Evolutionary conservation across 23 tunicate species (phyloP).

Genomic region (Styela plicata): DNA sequence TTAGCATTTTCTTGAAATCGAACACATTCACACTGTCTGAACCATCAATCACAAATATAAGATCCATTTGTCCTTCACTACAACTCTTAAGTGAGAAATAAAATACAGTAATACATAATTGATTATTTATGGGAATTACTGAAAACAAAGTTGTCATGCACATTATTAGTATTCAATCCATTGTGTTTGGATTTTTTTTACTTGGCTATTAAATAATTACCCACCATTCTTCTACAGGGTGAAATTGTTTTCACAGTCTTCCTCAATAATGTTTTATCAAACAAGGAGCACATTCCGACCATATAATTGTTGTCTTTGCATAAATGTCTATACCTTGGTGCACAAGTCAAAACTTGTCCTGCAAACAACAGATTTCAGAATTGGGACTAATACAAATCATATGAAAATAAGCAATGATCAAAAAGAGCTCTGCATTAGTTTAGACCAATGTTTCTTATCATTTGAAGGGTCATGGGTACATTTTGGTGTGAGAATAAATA

Average conservation of each 20-base stretch:
- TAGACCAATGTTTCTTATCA: too few relatives aligned
- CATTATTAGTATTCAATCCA: too few relatives aligned
- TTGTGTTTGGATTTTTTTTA: too few relatives aligned
- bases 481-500: too few relatives aligned
- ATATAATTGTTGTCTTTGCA: conserved; percentile 43
- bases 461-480: too few relatives aligned
- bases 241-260: conserved; percentile 18
- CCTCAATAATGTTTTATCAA: conserved; percentile 1
- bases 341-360: conserved; percentile 53
- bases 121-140: neutral
- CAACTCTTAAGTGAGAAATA: conserved; percentile 22
- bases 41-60: conserved; percentile 53
- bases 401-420: too few relatives aligned
- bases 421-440: too few relatives aligned
- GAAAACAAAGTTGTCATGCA: too few relatives aligned
- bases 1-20: conserved; percentile 26
- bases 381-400: too few relatives aligned
- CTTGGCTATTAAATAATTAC: too few relatives aligned
- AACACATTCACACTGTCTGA: conserved; percentile 35
- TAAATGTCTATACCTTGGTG: conserved; percentile 43
- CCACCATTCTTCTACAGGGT: conserved; percentile 45
- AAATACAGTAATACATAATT: neutral
- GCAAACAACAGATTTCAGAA: too few relatives aligned
- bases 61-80: conserved; percentile 38
- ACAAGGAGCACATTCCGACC: conserved; percentile 49